These are phyloP conservation scores for Harmothoe impar DNA, from an alignment of 2,888 invertebrate genomes.

Conservation along the genomic window DNA sequence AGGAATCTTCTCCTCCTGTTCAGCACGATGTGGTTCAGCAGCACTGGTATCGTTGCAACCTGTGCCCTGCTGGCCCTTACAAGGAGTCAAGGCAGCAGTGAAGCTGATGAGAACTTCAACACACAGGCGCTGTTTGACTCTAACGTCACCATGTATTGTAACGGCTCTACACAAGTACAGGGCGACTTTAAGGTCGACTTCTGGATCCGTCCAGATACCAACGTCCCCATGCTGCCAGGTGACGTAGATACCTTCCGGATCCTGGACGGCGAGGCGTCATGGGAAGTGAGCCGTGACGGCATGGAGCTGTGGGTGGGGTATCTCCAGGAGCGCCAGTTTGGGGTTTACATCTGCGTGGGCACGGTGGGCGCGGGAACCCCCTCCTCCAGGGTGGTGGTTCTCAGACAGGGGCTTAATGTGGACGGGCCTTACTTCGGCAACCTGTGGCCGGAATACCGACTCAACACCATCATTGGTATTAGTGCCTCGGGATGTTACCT, in stretches of 20 bases:
- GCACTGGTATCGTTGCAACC: background rate
- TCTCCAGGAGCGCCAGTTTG: slow-evolving; percentile 44
- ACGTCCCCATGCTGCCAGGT: background rate
- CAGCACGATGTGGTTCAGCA: background rate
- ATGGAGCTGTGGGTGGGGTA: background rate
- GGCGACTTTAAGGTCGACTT: background rate
- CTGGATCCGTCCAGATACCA: slow-evolving; percentile 44
- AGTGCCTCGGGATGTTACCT: slow-evolving; percentile 4
- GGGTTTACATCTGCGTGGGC: slow-evolving; percentile 1
- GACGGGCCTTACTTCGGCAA: slow-evolving; percentile 48
- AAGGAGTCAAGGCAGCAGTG: background rate
- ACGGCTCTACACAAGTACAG: background rate
- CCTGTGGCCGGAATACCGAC: slow-evolving; percentile 40
- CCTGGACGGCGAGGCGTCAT: slow-evolving; percentile 34
- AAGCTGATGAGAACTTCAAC: background rate
- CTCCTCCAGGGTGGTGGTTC: background rate
- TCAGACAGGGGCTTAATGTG: background rate
- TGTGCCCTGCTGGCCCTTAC: background rate
- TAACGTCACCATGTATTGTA: slow-evolving; percentile 41
- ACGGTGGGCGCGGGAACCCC: background rate
- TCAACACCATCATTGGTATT: slow-evolving; percentile 30
- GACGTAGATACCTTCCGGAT: background rate
- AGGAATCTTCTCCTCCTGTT: too few species aligned
- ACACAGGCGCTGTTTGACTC: background rate
- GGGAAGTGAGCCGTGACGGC: slow-evolving; percentile 54